Conservation (phyloP, 2,797 vertebrate species). For the Fundulus diaphanus region DNA sequence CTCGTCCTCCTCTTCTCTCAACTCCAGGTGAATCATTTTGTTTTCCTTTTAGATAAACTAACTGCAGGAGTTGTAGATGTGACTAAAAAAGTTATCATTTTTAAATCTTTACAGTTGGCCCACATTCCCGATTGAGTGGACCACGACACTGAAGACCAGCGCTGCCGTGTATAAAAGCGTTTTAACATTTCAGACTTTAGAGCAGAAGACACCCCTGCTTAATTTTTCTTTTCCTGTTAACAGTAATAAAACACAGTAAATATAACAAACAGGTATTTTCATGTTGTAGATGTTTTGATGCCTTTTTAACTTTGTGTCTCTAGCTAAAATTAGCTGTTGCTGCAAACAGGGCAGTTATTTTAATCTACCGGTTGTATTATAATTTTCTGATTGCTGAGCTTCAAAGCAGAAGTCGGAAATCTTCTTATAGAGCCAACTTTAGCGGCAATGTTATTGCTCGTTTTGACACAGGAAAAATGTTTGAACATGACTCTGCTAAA, state of each 20-base stretch:
- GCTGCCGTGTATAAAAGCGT: not conserved
- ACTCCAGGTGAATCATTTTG: constrained; percentile 67
- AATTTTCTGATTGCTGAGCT: not conserved
- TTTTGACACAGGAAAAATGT: not conserved
- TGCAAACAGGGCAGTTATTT: not conserved
- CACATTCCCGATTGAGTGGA: constrained; percentile 46
- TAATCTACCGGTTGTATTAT: not conserved
- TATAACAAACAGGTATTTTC: not conserved
- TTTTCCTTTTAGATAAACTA: not conserved
- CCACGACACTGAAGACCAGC: constrained; percentile 53
- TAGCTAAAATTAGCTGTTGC: not conserved
- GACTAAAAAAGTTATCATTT: not conserved
- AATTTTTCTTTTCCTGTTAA: not conserved
- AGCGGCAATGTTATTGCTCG: not conserved
- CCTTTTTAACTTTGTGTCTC: not conserved
- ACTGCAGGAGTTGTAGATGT: not conserved
- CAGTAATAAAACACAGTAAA: not conserved
- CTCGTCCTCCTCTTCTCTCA: constrained; percentile 70
- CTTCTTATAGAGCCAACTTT: not conserved
- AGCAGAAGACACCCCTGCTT: not conserved
- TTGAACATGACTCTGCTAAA: not conserved
- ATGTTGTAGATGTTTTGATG: not conserved
- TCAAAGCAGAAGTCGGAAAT: not conserved
- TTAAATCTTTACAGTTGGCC: constrained; percentile 41
- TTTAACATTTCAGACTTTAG: constrained; percentile 4